Conservation (phyloP, 1,140 invertebrate genomes). For the Drosophila paulistorum region DNA sequence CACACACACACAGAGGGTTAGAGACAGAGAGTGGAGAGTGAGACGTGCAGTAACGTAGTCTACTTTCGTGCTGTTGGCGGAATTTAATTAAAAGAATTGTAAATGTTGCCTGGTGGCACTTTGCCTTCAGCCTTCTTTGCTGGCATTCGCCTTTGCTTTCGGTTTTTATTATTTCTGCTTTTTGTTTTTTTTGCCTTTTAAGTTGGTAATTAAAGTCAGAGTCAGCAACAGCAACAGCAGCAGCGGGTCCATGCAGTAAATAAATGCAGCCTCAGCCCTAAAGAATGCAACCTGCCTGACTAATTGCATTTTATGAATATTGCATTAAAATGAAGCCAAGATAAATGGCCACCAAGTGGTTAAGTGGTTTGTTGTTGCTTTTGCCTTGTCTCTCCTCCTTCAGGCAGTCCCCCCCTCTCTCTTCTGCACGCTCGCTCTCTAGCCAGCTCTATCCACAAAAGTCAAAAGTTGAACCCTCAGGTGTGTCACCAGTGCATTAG, state of each 20-base stretch:
- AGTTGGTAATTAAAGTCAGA: constrained; percentile 43
- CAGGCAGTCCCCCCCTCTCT: constrained; percentile 3
- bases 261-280: constrained; percentile 46
- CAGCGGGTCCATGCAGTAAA: constrained; percentile 30
- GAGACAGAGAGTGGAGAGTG: constrained; percentile 10
- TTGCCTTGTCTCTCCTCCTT: not conserved
- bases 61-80: constrained; percentile 55
- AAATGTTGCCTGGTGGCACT: constrained; percentile 58
- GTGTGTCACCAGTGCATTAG: constrained; percentile 68
- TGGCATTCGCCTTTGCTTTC: not conserved
- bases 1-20: constrained; percentile 18
- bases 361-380: constrained; percentile 33
- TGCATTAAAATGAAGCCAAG: constrained; percentile 39
- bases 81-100: constrained; percentile 81
- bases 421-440: constrained; percentile 10
- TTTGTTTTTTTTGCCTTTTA: not conserved
- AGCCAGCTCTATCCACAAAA: constrained; percentile 38
- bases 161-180: not conserved
- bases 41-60: constrained; percentile 46
- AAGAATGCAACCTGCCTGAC: constrained; percentile 45
- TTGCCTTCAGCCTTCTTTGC: constrained; percentile 7
- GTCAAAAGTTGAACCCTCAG: constrained; percentile 45
- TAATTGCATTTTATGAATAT: constrained; percentile 80
- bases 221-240: constrained; percentile 2
- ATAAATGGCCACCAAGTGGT: constrained; percentile 57